Conservation (phyloP, 1,140 invertebrate species). For the Calephelis virginiensis region DNA sequence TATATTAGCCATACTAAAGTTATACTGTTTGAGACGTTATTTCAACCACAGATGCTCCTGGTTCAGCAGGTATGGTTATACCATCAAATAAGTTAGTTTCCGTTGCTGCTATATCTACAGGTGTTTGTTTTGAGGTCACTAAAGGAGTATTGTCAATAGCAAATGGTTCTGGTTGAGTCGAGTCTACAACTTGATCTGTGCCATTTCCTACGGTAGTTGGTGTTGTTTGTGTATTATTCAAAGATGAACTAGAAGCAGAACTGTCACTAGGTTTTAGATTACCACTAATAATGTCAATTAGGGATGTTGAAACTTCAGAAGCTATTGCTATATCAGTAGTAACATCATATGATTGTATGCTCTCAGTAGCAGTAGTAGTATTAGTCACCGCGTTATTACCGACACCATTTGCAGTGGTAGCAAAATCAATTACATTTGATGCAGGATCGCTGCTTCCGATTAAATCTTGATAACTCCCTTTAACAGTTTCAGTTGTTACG, state of each 20-base stretch:
- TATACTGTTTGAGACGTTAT: constrained; percentile 42
- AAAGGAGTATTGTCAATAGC: constrained; percentile 17
- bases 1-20: background rate
- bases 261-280: background rate
- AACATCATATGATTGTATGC: background rate
- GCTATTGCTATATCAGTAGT: background rate
- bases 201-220: background rate
- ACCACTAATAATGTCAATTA: background rate
- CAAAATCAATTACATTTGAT: background rate
- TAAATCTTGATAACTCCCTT: background rate
- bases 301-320: constrained; percentile 8
- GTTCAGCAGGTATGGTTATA: constrained; percentile 40
- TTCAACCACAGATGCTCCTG: constrained; percentile 49
- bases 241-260: background rate
- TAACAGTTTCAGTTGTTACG: background rate
- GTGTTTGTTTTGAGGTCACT: background rate
- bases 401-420: background rate
- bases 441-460: background rate
- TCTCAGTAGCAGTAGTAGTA: background rate
- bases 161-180: constrained; percentile 10
- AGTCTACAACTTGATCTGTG: background rate
- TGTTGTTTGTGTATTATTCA: background rate
- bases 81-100: constrained; percentile 9
- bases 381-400: background rate
- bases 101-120: constrained; percentile 22